phyloP scores from a whole-genome alignment of 2,797 vertebrate genomes.

The Tokudaia muenninki region DNA sequence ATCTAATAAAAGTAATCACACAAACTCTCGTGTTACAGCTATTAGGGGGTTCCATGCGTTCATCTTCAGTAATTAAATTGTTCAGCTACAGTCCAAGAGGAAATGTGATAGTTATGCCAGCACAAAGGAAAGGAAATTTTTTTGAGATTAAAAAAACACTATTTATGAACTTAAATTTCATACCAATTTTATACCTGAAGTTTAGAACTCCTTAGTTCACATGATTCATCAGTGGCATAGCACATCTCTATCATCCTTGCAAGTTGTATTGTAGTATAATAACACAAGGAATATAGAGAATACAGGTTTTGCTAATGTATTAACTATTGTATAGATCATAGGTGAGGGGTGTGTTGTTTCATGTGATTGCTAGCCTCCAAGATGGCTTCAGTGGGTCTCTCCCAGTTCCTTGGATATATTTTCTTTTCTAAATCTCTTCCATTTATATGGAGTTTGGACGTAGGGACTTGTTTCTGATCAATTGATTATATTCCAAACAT shows the following conservation, averaged over 20 bases:
- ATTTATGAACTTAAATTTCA: constrained; percentile 14
- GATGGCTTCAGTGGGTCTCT: neutral
- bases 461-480: neutral
- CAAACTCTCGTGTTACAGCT: neutral
- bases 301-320: neutral
- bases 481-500: neutral
- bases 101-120: neutral
- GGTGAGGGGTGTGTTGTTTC: neutral
- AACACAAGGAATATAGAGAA: constrained; percentile 25
- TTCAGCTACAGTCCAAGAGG: neutral
- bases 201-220: neutral
- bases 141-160: neutral
- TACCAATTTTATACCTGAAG: neutral
- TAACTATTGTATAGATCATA: neutral
- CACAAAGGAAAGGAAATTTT: neutral
- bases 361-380: neutral
- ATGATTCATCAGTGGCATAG: neutral
- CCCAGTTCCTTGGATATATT: too few relatives aligned
- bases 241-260: neutral
- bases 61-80: neutral
- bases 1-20: neutral
- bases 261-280: neutral
- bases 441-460: neutral
- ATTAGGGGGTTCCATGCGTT: neutral
- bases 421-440: neutral